Percentiles rank a stretch among this genome's conserved stretches.
phyloP scores from a whole-genome alignment of 1,140 invertebrate genomes.

The Penaeus chinensis region DNA sequence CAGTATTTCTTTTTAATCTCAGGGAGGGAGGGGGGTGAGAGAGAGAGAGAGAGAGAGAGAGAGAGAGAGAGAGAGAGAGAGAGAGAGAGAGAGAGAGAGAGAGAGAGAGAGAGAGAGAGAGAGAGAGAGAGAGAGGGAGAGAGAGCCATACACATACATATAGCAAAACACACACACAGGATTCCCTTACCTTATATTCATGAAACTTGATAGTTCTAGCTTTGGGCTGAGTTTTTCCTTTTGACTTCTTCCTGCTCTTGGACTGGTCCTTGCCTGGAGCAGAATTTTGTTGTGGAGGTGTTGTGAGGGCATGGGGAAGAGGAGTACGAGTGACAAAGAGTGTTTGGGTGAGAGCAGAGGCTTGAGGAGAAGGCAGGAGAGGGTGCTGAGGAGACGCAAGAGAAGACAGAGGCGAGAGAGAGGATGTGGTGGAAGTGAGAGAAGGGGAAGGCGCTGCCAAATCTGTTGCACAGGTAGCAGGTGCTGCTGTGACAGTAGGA shows the following conservation, averaged over 20 bases:
- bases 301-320: conserved; percentile 62
- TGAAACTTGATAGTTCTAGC: conserved; percentile 96
- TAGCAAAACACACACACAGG: neutral
- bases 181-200: conserved; percentile 84
- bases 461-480: conserved; percentile 49
- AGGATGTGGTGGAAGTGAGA: conserved; percentile 67
- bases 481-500: conserved; percentile 66
- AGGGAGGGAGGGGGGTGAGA: no score
- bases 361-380: conserved; percentile 46
- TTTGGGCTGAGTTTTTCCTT: conserved; percentile 84
- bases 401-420: conserved; percentile 58
- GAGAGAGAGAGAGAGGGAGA: no score
- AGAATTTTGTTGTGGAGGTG: conserved; percentile 68
- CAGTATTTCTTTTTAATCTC: no score
- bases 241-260: conserved; percentile 88
- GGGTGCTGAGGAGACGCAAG: conserved; percentile 55
- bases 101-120: no score
- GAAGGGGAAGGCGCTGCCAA: conserved; percentile 67
- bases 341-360: conserved; percentile 56
- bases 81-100: no score
- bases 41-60: no score
- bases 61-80: no score
- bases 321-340: conserved; percentile 57
- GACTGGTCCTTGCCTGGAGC: conserved; percentile 78
- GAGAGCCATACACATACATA: neutral